Evolutionary conservation across 2,797 vertebrate genomes (phyloP).

Genomic region (Typhlichthys eigenmanni): DNA sequence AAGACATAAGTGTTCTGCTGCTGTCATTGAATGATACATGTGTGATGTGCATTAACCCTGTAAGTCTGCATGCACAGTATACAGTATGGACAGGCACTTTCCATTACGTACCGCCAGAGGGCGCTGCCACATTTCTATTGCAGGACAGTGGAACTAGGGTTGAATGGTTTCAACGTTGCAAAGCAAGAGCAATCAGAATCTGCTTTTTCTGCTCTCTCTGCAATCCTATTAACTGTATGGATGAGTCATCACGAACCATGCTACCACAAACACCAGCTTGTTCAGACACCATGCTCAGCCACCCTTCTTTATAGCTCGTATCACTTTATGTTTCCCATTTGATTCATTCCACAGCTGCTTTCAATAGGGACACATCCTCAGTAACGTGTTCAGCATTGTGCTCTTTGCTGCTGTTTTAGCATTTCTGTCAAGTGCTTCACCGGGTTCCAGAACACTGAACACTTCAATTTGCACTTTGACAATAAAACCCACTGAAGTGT

Average conservation of each 20-base stretch:
- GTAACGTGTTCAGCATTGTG: neutral
- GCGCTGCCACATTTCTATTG: conserved; percentile 43
- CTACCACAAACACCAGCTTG: conserved; percentile 30
- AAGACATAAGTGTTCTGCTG: conserved; percentile 6
- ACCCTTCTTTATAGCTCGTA: conserved; percentile 26
- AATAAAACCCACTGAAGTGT: conserved; percentile 26
- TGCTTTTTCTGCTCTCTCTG: neutral
- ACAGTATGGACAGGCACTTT: neutral
- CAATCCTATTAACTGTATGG: conserved; percentile 23
- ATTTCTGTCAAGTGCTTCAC: conserved; percentile 21
- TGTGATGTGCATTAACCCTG: neutral
- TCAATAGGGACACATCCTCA: conserved; percentile 4
- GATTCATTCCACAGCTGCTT: conserved; percentile 3
- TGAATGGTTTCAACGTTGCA: conserved; percentile 1
- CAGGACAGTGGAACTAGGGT: conserved; percentile 8
- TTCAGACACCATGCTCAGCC: conserved; percentile 30
- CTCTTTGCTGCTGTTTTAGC: conserved; percentile 2
- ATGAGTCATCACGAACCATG: conserved; percentile 20
- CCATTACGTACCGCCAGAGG: conserved; percentile 41
- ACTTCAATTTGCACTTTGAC: conserved; percentile 23
- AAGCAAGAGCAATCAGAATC: conserved; percentile 2
- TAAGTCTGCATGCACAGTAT: too few relatives aligned
- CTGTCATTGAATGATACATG: conserved; percentile 12
- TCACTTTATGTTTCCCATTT: conserved; percentile 26
- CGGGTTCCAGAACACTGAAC: conserved; percentile 20